Conservation (phyloP, 2,888 invertebrate species). For the Nudaria mundana region DNA sequence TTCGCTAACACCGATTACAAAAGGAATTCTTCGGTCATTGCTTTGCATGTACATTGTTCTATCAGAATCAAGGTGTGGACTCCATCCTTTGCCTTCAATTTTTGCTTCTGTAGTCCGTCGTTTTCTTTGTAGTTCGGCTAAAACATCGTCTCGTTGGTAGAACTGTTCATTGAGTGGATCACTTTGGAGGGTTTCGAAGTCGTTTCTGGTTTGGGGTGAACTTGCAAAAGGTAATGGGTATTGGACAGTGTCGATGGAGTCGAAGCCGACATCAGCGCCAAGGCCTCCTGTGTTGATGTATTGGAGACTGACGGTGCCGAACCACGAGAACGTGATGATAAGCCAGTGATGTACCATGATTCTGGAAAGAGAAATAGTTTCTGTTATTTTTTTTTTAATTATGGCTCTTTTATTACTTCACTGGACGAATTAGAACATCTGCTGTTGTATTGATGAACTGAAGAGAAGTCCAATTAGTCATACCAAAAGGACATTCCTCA, state of each 20-base stretch:
- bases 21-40: slow-evolving; percentile 36
- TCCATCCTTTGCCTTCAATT: slow-evolving; percentile 45
- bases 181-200: slow-evolving; percentile 19
- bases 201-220: slow-evolving; percentile 21
- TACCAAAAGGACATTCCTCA: no score
- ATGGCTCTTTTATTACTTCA: no score
- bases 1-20: slow-evolving; percentile 30
- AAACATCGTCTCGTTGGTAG: slow-evolving; percentile 26
- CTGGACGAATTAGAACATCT: no score
- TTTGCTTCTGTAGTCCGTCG: slow-evolving; percentile 38
- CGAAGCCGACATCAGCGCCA: slow-evolving; percentile 40
- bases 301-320: slow-evolving; percentile 63
- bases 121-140: slow-evolving; percentile 27
- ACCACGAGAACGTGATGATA: slow-evolving; percentile 59
- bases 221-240: slow-evolving; percentile 48
- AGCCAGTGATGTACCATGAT: slow-evolving; percentile 67
- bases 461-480: no score
- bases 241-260: slow-evolving; percentile 42
- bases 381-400: background rate
- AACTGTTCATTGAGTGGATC: slow-evolving; percentile 14
- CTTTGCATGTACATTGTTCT: slow-evolving; percentile 44
- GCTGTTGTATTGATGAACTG: no score
- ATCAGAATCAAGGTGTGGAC: slow-evolving; percentile 50
- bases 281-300: slow-evolving; percentile 56
- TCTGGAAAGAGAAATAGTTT: slow-evolving; percentile 45